These are phyloP conservation scores for Apogon talboti DNA, from an alignment of 2,797 vertebrate genomes.

Conservation along the genomic window DNA sequence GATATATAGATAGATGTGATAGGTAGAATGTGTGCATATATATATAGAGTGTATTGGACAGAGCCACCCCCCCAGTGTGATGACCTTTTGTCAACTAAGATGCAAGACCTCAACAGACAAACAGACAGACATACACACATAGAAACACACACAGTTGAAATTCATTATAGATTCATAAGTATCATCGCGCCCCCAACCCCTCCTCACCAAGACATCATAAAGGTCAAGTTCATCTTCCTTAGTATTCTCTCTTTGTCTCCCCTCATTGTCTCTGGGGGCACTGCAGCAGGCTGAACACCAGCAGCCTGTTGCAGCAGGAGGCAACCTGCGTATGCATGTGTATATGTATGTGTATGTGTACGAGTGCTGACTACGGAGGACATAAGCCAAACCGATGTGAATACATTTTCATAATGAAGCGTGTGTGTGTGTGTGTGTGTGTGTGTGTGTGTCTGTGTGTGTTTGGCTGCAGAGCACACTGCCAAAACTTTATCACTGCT, in stretches of 20 bases:
- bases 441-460: no score
- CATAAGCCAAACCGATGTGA: slow-evolving; percentile 55
- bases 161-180: slow-evolving; percentile 78
- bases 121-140: slow-evolving; percentile 1
- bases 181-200: slow-evolving; percentile 74
- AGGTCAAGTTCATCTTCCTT: slow-evolving; percentile 83
- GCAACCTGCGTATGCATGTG: slow-evolving; percentile 14
- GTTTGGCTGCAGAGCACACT: neutral
- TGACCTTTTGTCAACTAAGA: slow-evolving; percentile 79
- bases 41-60: neutral
- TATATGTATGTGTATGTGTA: slow-evolving; percentile 30
- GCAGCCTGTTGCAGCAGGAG: slow-evolving; percentile 62
- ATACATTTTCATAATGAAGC: slow-evolving; percentile 68
- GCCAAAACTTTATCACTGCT: slow-evolving; percentile 3
- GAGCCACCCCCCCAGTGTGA: slow-evolving; percentile 51
- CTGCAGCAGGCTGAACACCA: slow-evolving; percentile 58
- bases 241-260: slow-evolving; percentile 71
- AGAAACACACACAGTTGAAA: slow-evolving; percentile 29
- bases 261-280: slow-evolving; percentile 71
- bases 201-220: slow-evolving; percentile 81
- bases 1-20: slow-evolving; percentile 16
- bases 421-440: no score
- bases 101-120: slow-evolving; percentile 6
- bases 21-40: slow-evolving; percentile 31
- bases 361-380: slow-evolving; percentile 38